These are phyloP conservation scores for Acanthurus leucopareius DNA, from an alignment of 2,797 vertebrate genomes.

Conservation along the genomic window DNA sequence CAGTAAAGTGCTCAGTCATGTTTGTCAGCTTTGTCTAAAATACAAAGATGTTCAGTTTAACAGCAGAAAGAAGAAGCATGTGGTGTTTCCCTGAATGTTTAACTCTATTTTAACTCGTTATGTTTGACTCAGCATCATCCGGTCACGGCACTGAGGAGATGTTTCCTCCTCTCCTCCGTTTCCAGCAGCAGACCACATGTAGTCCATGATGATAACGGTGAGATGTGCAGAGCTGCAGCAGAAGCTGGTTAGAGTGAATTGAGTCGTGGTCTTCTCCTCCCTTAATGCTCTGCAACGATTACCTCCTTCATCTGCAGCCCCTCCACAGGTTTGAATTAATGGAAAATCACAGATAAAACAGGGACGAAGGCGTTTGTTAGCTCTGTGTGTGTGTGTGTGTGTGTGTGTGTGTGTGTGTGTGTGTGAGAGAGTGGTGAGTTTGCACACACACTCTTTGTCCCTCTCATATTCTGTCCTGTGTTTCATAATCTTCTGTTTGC, in stretches of 20 bases:
- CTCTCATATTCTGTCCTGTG: not conserved
- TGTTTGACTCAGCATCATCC: too few relatives aligned
- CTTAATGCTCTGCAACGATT: conserved; percentile 2
- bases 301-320: not conserved
- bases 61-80: too few relatives aligned
- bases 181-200: not conserved
- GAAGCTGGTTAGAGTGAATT: conserved; percentile 18
- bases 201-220: too few relatives aligned
- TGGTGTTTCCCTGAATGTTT: too few relatives aligned
- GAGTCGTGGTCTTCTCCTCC: conserved; percentile 13
- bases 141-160: too few relatives aligned
- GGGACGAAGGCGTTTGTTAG: not conserved
- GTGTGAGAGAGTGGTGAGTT: too few relatives aligned
- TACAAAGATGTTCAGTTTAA: too few relatives aligned
- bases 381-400: not conserved
- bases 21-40: too few relatives aligned
- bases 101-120: too few relatives aligned
- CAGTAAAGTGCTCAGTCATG: too few relatives aligned
- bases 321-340: conserved; percentile 6
- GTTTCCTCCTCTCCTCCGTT: not conserved
- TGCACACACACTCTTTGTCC: too few relatives aligned
- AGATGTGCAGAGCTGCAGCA: conserved; percentile 26
- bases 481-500: not conserved
- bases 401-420: not conserved
- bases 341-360: conserved; percentile 7